These are phyloP conservation scores for Latrodectus geometricus DNA, from an alignment of 1,140 invertebrate genomes.

Conservation along the genomic window DNA sequence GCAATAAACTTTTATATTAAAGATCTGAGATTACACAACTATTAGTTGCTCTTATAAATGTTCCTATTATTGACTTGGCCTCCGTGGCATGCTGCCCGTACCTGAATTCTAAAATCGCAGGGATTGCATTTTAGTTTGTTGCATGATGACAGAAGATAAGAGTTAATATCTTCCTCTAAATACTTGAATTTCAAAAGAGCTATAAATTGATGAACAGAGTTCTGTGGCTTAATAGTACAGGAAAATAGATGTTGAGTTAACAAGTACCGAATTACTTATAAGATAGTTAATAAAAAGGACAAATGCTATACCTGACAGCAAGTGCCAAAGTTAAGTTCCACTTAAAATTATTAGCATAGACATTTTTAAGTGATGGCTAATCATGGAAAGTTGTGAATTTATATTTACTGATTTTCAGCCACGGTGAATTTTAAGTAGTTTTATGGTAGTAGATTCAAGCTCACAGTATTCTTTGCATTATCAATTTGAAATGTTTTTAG, in stretches of 20 bases:
- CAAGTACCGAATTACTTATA: constrained; percentile 55
- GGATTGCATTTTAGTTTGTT: constrained; percentile 47
- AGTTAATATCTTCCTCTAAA: constrained; percentile 10
- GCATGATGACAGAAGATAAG: constrained; percentile 8
- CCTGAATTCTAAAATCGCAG: constrained; percentile 59
- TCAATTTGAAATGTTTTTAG: no score
- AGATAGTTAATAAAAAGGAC: constrained; percentile 34
- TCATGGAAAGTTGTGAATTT: background rate
- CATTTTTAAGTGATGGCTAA: background rate
- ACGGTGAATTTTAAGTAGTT: no score
- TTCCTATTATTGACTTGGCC: constrained; percentile 61
- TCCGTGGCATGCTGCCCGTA: constrained; percentile 56
- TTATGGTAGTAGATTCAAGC: no score
- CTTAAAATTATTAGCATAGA: constrained; percentile 17
- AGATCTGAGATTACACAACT: constrained; percentile 48
- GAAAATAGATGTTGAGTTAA: constrained; percentile 27
- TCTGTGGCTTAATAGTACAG: constrained; percentile 42
- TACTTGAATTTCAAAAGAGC: constrained; percentile 14
- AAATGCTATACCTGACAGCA: constrained; percentile 47
- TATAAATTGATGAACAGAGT: constrained; percentile 18
- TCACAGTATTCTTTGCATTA: no score
- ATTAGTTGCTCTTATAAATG: constrained; percentile 61
- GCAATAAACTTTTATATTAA: background rate
- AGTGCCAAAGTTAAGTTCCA: constrained; percentile 58
- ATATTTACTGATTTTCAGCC: no score